These are phyloP conservation scores for Bubo scandiacus DNA, from an alignment of 2,113 vertebrate genomes.

Conservation along the genomic window DNA sequence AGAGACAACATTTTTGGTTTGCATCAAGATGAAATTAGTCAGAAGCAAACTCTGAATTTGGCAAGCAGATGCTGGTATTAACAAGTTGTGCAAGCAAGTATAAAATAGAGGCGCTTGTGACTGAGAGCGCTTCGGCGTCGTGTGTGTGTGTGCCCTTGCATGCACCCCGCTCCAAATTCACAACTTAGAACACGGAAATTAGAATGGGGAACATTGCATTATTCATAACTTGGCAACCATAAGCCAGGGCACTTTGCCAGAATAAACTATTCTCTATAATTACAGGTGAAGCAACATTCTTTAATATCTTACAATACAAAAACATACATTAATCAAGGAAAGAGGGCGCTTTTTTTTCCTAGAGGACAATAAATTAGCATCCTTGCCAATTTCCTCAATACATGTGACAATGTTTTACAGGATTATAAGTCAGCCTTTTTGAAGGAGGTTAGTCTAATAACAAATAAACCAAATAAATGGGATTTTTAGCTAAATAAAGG, in stretches of 20 bases:
- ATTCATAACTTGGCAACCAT: slow-evolving; percentile 74
- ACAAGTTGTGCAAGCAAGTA: slow-evolving; percentile 75
- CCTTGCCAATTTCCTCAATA: slow-evolving; percentile 64
- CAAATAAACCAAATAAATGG: slow-evolving; percentile 37
- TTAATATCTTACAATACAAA: slow-evolving; percentile 71
- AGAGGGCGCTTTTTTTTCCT: slow-evolving; percentile 46
- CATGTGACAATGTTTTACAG: slow-evolving; percentile 56
- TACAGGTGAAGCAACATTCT: slow-evolving; percentile 69
- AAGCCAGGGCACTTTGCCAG: slow-evolving; percentile 61
- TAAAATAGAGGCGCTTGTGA: slow-evolving; percentile 63
- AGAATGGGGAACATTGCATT: slow-evolving; percentile 69
- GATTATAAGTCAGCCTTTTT: slow-evolving; percentile 61
- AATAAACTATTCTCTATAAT: slow-evolving; percentile 68
- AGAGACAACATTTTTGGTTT: slow-evolving; percentile 55
- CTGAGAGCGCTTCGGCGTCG: neutral
- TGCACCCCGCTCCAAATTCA: slow-evolving; percentile 67
- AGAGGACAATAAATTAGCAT: slow-evolving; percentile 69
- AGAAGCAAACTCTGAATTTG: slow-evolving; percentile 64
- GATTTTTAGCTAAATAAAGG: slow-evolving; percentile 30
- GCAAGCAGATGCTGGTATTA: slow-evolving; percentile 62
- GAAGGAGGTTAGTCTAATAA: slow-evolving; percentile 54
- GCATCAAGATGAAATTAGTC: slow-evolving; percentile 71
- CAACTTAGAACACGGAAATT: slow-evolving; percentile 71
- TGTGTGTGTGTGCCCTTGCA: slow-evolving; percentile 64
- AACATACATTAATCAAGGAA: slow-evolving; percentile 70